These are phyloP conservation scores for Callorhinus ursinus DNA, from an alignment of 2,113 vertebrate species.

Conservation along the genomic window DNA sequence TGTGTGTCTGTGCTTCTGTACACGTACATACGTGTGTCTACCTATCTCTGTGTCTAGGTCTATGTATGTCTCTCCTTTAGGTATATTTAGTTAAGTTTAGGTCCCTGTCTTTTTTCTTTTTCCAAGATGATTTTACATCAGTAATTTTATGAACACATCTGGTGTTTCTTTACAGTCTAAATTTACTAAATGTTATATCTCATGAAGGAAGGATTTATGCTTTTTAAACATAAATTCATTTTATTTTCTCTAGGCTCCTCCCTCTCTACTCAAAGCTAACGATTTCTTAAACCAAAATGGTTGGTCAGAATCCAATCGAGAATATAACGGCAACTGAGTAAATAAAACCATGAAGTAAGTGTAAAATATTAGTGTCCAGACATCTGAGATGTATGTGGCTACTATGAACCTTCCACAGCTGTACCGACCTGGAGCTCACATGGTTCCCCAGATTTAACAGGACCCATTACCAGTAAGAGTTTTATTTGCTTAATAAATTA, in stretches of 20 bases:
- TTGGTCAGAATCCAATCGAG: constrained; percentile 85
- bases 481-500: constrained; percentile 94
- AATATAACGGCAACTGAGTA: constrained; percentile 87
- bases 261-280: constrained; percentile 77
- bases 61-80: accelerated
- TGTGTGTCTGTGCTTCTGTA: neutral
- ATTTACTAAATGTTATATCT: constrained; percentile 82
- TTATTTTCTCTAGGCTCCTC: constrained; percentile 77
- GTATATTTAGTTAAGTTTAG: neutral
- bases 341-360: constrained; percentile 90
- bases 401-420: constrained; percentile 85
- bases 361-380: constrained; percentile 90
- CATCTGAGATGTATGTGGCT: constrained; percentile 84
- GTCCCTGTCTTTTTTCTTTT: constrained; percentile 50
- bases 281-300: constrained; percentile 80
- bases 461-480: constrained; percentile 86
- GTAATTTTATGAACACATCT: constrained; percentile 74
- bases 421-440: constrained; percentile 80
- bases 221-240: constrained; percentile 81
- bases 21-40: neutral
- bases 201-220: constrained; percentile 85
- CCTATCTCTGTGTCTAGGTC: neutral
- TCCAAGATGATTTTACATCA: constrained; percentile 72
- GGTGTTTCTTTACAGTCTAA: constrained; percentile 76
- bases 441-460: constrained; percentile 84